Percentiles rank a stretch among this genome's conserved stretches.
Evolutionary conservation across 2,797 vertebrate genomes (phyloP).

Genomic region (Gastrophryne carolinensis): DNA sequence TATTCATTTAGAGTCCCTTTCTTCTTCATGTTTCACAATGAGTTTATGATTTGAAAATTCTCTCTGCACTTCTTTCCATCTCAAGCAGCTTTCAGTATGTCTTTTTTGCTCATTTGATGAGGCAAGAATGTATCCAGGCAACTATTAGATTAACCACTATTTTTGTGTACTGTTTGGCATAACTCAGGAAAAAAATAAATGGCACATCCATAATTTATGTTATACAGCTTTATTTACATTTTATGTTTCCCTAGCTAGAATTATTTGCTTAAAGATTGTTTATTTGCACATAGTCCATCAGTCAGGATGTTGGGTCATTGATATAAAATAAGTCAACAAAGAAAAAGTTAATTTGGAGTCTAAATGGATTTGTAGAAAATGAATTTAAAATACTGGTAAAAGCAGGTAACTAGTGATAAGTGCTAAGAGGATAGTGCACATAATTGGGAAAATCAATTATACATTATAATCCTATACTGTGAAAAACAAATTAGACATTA

Average conservation of each 20-base stretch:
- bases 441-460: too few relatives aligned
- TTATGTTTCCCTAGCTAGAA: slow-evolving; percentile 34
- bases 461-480: too few relatives aligned
- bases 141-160: slow-evolving; percentile 41
- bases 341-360: slow-evolving; percentile 33
- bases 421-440: too few relatives aligned
- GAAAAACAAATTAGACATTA: too few relatives aligned
- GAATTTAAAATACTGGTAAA: slow-evolving; percentile 1
- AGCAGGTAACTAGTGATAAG: too few relatives aligned
- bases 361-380: slow-evolving; percentile 43
- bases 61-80: slow-evolving; percentile 33
- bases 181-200: slow-evolving; percentile 55
- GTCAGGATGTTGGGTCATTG: slow-evolving; percentile 33
- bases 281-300: slow-evolving; percentile 22
- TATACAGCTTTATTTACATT: slow-evolving; percentile 45
- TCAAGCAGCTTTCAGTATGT: slow-evolving; percentile 33
- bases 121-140: slow-evolving; percentile 57
- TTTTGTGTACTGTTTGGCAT: not conserved
- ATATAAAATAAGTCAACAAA: slow-evolving; percentile 34
- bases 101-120: slow-evolving; percentile 24
- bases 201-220: slow-evolving; percentile 52
- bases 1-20: slow-evolving; percentile 31
- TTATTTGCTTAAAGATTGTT: not conserved
- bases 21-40: not conserved
- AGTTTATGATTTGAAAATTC: slow-evolving; percentile 36